These are phyloP conservation scores for Liopterus haemorrhoidalis DNA, from an alignment of 2,888 invertebrate species.

Conservation along the genomic window DNA sequence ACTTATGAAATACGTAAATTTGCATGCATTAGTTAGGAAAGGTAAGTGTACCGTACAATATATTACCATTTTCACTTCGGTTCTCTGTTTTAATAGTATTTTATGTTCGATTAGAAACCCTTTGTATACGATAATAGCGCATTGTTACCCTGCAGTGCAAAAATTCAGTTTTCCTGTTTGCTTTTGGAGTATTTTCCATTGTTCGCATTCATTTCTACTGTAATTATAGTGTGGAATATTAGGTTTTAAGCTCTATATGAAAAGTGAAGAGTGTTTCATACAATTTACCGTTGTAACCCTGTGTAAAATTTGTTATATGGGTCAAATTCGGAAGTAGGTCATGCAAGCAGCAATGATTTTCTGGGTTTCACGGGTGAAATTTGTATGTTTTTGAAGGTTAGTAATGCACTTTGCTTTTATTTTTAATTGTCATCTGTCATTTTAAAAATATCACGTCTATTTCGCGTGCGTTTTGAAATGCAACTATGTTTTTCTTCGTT, in stretches of 20 bases:
- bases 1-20: conserved; percentile 20
- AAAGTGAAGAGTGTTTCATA: conserved; percentile 1
- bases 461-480: conserved; percentile 4
- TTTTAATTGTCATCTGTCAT: conserved; percentile 22
- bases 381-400: conserved; percentile 13
- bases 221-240: conserved; percentile 11
- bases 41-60: conserved; percentile 11
- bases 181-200: too few relatives aligned
- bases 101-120: background rate
- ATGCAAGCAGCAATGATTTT: conserved; percentile 24
- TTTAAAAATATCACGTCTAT: conserved; percentile 4
- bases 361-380: conserved; percentile 17
- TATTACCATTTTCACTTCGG: background rate
- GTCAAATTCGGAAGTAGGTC: conserved; percentile 23
- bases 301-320: conserved; percentile 15
- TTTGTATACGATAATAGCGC: background rate
- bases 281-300: conserved; percentile 2
- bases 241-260: conserved; percentile 4
- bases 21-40: conserved; percentile 11
- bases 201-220: conserved; percentile 2
- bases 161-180: too few relatives aligned
- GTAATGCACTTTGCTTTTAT: conserved; percentile 11
- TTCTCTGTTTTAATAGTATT: background rate
- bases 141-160: too few relatives aligned
- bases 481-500: background rate